Evolutionary conservation across 92 coral and sea anemone genomes (phyloP), one percentile per base, ranked within the genome.

Genomic region (Desmophyllum pertusum): DNA sequence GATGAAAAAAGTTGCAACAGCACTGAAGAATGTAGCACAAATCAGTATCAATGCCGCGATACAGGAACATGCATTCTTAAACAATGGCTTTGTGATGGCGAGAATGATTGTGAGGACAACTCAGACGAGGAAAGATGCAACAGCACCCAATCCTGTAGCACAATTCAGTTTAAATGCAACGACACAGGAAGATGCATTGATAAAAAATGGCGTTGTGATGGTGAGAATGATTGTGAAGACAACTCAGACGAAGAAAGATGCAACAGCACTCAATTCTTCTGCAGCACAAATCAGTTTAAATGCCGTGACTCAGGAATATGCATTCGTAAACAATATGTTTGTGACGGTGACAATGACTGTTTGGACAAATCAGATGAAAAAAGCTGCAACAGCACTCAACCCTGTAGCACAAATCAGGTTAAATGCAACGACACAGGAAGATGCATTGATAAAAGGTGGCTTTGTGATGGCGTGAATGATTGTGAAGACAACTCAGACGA

Each of bases 11-110:
- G n/a, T n/a, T n/a, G n/a, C n/a, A n/a, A n/a, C n/a, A n/a, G n/a
- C n/a, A n/a, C n/a, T n/a, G n/a, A n/a, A n/a, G n/a, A n/a, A n/a
- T n/a, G n/a, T n/a, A n/a, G n/a, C n/a, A n/a, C n/a, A n/a, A n/a
- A n/a, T n/a, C n/a, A n/a, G n/a, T n/a, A n/a, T n/a, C n/a, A n/a
- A n/a, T n/a, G n/a, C n/a, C n/a, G n/a, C n/a, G n/a, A n/a, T n/a
- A n/a, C n/a, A n/a, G n/a, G 69, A 14, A 40, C 64, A 31, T 88
- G 91, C 53, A 78, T 78, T 2, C 71, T 36, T 8, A 62, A 73
- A n/a, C n/a, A n/a, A n/a, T n/a, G n/a, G 55, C 78, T 79, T 15
- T 89, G 92, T 38, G 92, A 89, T 67, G 92, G 89, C 18, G 35
- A 66, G 0, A n/a, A 6, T 0, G 92, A 89, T 70, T 89, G 92